These are phyloP conservation scores for Dorcus hopei DNA, from an alignment of 2,888 invertebrate genomes.

Conservation along the genomic window DNA sequence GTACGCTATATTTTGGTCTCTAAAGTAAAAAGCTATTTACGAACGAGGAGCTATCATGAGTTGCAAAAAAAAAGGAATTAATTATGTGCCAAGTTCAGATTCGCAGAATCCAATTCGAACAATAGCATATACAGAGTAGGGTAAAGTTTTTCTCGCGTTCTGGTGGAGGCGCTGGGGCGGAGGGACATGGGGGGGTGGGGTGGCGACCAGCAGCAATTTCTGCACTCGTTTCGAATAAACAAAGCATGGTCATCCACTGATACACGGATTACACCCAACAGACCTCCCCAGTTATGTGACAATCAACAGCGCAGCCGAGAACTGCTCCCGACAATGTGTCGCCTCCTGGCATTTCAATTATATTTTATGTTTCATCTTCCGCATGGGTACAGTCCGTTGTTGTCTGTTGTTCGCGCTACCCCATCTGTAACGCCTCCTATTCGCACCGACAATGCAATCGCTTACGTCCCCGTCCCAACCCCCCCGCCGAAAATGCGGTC, in stretches of 20 bases:
- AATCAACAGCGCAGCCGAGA: slow-evolving; percentile 18
- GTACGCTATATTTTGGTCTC: too few species aligned
- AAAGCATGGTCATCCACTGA: background rate
- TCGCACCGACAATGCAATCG: slow-evolving; percentile 27
- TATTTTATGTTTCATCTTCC: slow-evolving; percentile 44
- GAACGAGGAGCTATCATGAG: too few species aligned
- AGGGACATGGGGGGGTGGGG: too few species aligned
- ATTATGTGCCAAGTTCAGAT: slow-evolving; percentile 1
- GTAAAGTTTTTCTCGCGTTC: too few species aligned
- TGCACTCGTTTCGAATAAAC: background rate
- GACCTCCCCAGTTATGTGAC: slow-evolving; percentile 12
- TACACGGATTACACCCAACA: slow-evolving; percentile 1
- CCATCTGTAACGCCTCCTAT: slow-evolving; percentile 39
- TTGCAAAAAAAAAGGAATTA: background rate
- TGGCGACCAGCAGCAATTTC: background rate
- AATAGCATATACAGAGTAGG: background rate
- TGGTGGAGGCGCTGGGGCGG: too few species aligned
- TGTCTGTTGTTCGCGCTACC: slow-evolving; percentile 32
- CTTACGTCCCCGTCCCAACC: slow-evolving; percentile 6
- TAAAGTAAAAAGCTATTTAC: too few species aligned
- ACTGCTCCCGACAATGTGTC: slow-evolving; percentile 31
- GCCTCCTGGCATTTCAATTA: slow-evolving; percentile 42
- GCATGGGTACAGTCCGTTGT: slow-evolving; percentile 38
- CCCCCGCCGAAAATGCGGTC: background rate
- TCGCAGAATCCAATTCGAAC: background rate